Evolutionary conservation across 2,888 invertebrate species (phyloP), one percentile per base, ranked within the genome.

Genomic region (Synanthedon formicaeformis): DNA sequence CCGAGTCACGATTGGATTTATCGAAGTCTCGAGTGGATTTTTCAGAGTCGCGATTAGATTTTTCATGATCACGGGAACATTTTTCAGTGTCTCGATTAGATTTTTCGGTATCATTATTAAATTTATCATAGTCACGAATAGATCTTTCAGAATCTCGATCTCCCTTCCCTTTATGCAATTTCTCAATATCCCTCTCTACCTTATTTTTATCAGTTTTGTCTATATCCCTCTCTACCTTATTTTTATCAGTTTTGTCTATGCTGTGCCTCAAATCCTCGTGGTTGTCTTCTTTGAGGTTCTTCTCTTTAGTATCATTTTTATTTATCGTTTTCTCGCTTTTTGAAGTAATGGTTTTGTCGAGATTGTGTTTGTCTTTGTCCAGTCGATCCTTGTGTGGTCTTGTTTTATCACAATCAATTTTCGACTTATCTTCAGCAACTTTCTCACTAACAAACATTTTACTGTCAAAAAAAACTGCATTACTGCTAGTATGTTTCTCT

Each of bases 321-420:
- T 82, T 84, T 52, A 55, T 55, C 55, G 50, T 16, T 61, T 71
- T 80, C 12, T 71, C 73, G 51, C 58, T 66, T 62, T 72, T 78
- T 52, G 54, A 69, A 56, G 58, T 76, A 76, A 76, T 82, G 11
- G 59, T 60, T 60, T 75, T 85, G 53, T 76, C 83, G 53, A 53
- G 61, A 3, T 81, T 79, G 60, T 81, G 73, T 66, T 78, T 82
- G 58, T 89, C 88, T 67, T 77, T 84, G 50, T 84, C 76, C 55
- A 77, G 75, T 55, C 70, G 73, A 52, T 87, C 87, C 66, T 75
- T 81, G 50, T 69, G 69, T 51, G 79, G 73, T 55, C 64, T 73
- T 40, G 54, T 50, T 60, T 84, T 84, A 40, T 89, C 86, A 52
- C 79, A 79, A 48, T 89, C 89, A 57, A 65, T 68, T 65, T 75